Evolutionary conservation across 2,113 vertebrate genomes (phyloP).

Genomic region (Gambusia holbrooki): DNA sequence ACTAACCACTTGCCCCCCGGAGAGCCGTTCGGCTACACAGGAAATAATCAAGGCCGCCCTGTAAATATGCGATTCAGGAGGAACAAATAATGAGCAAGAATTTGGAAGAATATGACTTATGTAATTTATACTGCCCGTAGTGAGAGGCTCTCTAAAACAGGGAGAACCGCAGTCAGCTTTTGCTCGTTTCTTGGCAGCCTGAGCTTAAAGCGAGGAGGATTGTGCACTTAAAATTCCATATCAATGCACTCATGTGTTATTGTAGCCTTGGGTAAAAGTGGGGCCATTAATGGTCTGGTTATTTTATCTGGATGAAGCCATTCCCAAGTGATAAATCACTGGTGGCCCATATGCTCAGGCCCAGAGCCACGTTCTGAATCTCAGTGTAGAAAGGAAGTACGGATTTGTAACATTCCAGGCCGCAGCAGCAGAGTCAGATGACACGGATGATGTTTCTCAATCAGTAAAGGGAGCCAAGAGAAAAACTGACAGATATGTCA

Average conservation of each 20-base stretch:
- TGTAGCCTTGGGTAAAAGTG: slow-evolving; percentile 68
- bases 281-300: slow-evolving; percentile 73
- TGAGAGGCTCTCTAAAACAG: neutral
- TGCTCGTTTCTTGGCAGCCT: slow-evolving; percentile 25
- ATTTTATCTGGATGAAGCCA: slow-evolving; percentile 75
- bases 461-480: slow-evolving; percentile 1
- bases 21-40: slow-evolving; percentile 3
- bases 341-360: slow-evolving; percentile 34
- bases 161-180: neutral
- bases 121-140: neutral
- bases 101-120: neutral
- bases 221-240: slow-evolving; percentile 68
- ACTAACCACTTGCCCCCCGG: slow-evolving; percentile 24
- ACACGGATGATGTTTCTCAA: slow-evolving; percentile 5
- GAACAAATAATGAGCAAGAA: neutral
- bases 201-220: slow-evolving; percentile 38
- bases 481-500: neutral
- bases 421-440: slow-evolving; percentile 11
- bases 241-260: slow-evolving; percentile 72
- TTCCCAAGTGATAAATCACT: slow-evolving; percentile 73
- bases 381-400: slow-evolving; percentile 40
- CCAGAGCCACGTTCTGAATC: slow-evolving; percentile 38
- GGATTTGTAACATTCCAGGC: slow-evolving; percentile 42
- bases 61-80: slow-evolving; percentile 4
- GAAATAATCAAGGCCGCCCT: slow-evolving; percentile 16